Evolutionary conservation across 2,797 vertebrate genomes (phyloP), one percentile per base, ranked within the genome.

Genomic region (Tenualosa thibaudeaui): DNA sequence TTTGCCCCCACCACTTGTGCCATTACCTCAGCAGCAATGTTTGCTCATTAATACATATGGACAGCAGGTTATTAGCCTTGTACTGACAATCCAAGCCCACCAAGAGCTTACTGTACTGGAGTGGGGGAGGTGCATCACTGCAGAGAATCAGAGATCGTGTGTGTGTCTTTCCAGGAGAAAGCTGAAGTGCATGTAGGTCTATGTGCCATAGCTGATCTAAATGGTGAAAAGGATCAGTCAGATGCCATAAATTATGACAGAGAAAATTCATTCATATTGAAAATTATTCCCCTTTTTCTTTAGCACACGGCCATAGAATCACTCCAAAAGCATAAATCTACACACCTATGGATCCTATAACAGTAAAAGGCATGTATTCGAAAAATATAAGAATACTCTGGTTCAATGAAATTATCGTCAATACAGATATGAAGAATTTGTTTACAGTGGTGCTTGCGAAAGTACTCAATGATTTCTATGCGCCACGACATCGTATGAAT

Each of bases 41-140:
- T 19, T 19, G 68, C 37, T 17, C 0, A 3, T 17, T 78, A 37
- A 37, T 78, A 40, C 17, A 43, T 71, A 37, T 68, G 37, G 17
- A 19, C 71, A 19, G 71, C 71, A 19, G 19, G 71, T 19, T 78
- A 78, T 78, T 78, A 78, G 71, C 71, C 5, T 9, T 46, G 46
- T 43, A 43, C 71, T 43, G 71, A 43, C 71, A 78, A 78, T 43
- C 40, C 71, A 46, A 78, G 71, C 68, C 68, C 37, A 43, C 43
- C 68, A 75, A 75, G 31, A 17, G 13, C 40, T 9, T 40, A n/a
- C 5, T 78, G 71, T 43, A 40, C 46, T 78, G 71, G 40, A 78
- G 71, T 78, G 71, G 71, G 71, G 71, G 71, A 78, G 71, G 71
- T 78, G 71, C 71, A 78, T 19, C 40, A 43, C 71, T 43, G 71